Evolutionary conservation across 2,113 vertebrate species (phyloP), one percentile per base, ranked within the genome.

Genomic region (Upupa epops): DNA sequence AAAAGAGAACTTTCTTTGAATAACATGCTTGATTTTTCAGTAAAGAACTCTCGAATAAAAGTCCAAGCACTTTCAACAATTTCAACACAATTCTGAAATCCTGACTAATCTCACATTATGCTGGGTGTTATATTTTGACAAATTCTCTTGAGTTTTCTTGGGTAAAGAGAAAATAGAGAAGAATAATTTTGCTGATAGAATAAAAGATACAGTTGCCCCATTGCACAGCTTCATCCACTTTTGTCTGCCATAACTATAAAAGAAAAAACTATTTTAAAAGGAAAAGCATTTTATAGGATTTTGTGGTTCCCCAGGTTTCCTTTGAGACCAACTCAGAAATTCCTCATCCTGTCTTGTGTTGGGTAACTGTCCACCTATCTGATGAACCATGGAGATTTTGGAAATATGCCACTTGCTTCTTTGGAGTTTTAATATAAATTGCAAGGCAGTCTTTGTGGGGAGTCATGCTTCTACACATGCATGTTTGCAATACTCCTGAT

Each of bases 41-140:
- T 86, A 68, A 84, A 81, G 56, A 83, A 45, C 25, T 74, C n/a
- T 45, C 0, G 11, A 74, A 64, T 91, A 64, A 19, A 92, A 71
- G 45, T 86, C 60, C 40, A 80, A 85, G 60, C 22, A 29, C 75
- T 88, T 92, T 77, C 34, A 83, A 91, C 21, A 77, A 32, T 59
- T 91, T 74, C 69, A 74, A 32, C 28, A 28, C 29, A 89, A 37
- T 92, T 92, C 68, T 75, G 26, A 87, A 92, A 82, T 79, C 87
- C 81, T 87, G 79, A 73, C 59, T 76, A 66, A 80, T 55, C 45
- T 84, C 20, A 20, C 1, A 0, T 83, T 94, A 74, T 64, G 15
- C 37, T 83, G 64, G 37, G 29, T 89, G 24, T 83, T 70, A 58
- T 52, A 70, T 86, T 91, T 80, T 75, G 56, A 56, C 51, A 76